A percentile compares a stretch with the other conserved stretches of the same genome.
Evolutionary conservation across 2,797 vertebrate genomes (phyloP).

Genomic region (Hydrocynus forskahlii): DNA sequence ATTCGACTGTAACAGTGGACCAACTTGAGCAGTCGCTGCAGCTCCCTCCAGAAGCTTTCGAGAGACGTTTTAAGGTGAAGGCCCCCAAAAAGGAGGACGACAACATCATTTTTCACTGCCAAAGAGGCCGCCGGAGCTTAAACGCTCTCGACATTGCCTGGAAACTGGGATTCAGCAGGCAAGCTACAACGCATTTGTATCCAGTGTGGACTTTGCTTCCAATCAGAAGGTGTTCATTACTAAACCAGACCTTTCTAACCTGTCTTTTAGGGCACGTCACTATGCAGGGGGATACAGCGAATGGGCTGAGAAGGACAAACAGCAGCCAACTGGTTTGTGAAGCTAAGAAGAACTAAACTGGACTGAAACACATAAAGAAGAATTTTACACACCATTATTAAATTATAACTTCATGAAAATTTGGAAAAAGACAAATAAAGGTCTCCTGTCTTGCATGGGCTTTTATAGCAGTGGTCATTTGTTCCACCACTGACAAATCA

Average conservation of each 20-base stretch:
- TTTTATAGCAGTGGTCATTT: neutral
- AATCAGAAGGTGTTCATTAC: neutral
- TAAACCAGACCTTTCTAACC: neutral
- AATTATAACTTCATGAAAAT: neutral
- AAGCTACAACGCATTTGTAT: constrained; percentile 24
- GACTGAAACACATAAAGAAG: neutral
- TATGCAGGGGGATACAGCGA: constrained; percentile 75
- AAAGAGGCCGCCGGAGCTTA: constrained; percentile 68
- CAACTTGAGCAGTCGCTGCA: constrained; percentile 72
- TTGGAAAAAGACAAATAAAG: neutral
- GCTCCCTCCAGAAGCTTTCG: constrained; percentile 66
- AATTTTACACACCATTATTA: neutral
- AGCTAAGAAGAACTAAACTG: no score
- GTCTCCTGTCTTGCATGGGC: neutral
- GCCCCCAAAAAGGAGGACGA: constrained; percentile 67
- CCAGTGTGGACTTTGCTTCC: neutral
- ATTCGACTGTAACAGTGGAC: constrained; percentile 62
- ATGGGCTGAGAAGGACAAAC: constrained; percentile 69
- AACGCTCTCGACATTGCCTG: constrained; percentile 68
- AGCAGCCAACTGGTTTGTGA: constrained; percentile 29
- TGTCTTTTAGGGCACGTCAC: constrained; percentile 70
- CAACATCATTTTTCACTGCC: constrained; percentile 76
- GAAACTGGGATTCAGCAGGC: constrained; percentile 71
- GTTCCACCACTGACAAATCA: neutral
- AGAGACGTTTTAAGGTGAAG: constrained; percentile 66